These are phyloP conservation scores for Pristionchus exspectatus DNA, from an alignment of 2,888 invertebrate genomes.

Conservation along the genomic window DNA sequence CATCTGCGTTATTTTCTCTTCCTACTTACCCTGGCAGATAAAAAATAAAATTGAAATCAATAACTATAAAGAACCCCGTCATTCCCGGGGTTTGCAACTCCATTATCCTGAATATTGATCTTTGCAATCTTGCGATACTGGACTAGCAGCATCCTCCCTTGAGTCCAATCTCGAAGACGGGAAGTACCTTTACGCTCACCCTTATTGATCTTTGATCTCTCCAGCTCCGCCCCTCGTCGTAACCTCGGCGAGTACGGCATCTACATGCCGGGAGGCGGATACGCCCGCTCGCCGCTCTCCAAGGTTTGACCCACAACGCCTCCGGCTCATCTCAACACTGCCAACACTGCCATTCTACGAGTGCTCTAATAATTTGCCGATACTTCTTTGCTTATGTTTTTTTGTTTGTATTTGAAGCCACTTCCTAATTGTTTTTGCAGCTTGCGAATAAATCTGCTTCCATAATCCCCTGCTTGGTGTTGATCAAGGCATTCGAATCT, in stretches of 20 bases:
- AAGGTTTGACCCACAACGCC: slow-evolving; percentile 36
- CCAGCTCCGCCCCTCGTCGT: neutral
- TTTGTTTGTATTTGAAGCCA: neutral
- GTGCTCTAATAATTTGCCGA: neutral
- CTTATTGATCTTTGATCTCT: neutral
- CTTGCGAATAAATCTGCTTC: neutral
- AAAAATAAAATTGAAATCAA: no score
- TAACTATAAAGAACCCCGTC: no score
- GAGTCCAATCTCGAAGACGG: no score
- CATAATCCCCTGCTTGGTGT: neutral
- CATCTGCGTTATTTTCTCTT: no score
- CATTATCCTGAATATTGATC: no score
- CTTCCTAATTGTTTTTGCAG: no score
- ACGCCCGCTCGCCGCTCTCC: slow-evolving; percentile 24
- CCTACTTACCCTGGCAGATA: no score
- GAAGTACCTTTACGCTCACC: no score
- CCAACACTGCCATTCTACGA: neutral
- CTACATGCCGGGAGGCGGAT: slow-evolving; percentile 52
- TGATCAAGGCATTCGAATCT: no score
- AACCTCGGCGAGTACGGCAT: slow-evolving; percentile 37
- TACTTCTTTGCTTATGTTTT: neutral
- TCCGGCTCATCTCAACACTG: neutral
- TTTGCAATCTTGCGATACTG: neutral
- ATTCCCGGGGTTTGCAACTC: no score
- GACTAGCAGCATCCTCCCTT: no score